Conservation (phyloP, 1,140 invertebrate genomes). For the Latrodectus geometricus region DNA sequence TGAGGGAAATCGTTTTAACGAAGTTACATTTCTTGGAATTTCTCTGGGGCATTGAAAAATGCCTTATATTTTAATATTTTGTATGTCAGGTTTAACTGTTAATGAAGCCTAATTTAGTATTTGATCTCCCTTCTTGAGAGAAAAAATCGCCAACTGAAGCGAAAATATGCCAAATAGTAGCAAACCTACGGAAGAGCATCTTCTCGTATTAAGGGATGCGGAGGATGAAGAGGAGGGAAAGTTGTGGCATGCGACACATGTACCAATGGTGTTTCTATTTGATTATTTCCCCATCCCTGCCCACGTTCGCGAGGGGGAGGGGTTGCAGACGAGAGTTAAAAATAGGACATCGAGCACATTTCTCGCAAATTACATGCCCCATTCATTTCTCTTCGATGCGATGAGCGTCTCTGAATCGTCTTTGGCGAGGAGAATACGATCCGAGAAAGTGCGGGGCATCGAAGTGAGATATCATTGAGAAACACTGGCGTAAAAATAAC, state of each 20-base stretch:
- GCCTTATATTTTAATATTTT: too few species aligned
- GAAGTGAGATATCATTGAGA: too few species aligned
- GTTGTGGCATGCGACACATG: conserved; percentile 56
- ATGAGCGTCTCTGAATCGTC: too few species aligned
- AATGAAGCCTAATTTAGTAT: too few species aligned
- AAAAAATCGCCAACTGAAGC: background rate
- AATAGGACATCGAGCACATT: background rate
- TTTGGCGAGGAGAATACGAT: too few species aligned
- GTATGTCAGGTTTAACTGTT: too few species aligned
- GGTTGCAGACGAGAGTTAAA: conserved; percentile 11
- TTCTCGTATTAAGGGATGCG: conserved; percentile 45
- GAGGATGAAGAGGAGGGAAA: conserved; percentile 21
- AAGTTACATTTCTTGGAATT: too few species aligned
- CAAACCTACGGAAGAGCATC: background rate
- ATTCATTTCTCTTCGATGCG: background rate
- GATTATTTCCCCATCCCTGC: conserved; percentile 41
- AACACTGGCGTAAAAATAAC: too few species aligned
- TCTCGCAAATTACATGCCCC: background rate
- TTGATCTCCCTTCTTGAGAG: too few species aligned
- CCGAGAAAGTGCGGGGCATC: too few species aligned
- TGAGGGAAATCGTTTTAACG: too few species aligned
- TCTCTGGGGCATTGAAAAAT: too few species aligned
- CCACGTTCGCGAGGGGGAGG: background rate
- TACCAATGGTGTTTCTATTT: conserved; percentile 57
- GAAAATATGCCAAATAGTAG: background rate